These are phyloP conservation scores for Aspidoscelis tigris DNA, from an alignment of 2,113 vertebrate species.

Conservation along the genomic window DNA sequence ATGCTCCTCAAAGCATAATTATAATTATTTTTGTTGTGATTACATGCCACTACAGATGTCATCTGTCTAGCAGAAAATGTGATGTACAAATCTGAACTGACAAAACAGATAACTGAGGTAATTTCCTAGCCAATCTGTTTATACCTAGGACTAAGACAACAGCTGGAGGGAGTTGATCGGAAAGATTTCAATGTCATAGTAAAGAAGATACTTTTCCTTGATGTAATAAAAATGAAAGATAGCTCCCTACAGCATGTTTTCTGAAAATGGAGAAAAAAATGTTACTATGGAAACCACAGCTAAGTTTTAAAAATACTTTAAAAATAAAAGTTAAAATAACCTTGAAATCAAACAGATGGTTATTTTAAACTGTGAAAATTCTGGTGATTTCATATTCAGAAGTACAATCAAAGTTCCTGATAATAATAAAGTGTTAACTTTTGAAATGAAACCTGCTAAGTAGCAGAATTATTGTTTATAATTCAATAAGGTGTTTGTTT, in stretches of 20 bases:
- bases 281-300: constrained; percentile 14
- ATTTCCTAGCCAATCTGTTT: not conserved
- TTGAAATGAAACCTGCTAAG: not conserved
- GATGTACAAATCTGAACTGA: not conserved
- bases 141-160: not conserved
- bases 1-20: not conserved
- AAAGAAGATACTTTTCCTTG: not conserved
- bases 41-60: not conserved
- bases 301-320: not conserved
- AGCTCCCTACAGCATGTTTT: constrained; percentile 14
- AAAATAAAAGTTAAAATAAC: not conserved
- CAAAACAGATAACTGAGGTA: not conserved
- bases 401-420: not conserved
- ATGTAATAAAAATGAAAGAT: not conserved
- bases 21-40: not conserved
- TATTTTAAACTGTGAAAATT: constrained; percentile 16
- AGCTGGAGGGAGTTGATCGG: not conserved
- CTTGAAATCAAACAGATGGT: not conserved
- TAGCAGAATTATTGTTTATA: not conserved
- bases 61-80: not conserved
- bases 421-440: not conserved
- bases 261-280: constrained; percentile 18
- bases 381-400: constrained; percentile 2
- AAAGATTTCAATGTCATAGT: no score
- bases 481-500: not conserved